Evolutionary conservation across 2,888 invertebrate species (phyloP).

Genomic region (Meghimatium bilineatum): DNA sequence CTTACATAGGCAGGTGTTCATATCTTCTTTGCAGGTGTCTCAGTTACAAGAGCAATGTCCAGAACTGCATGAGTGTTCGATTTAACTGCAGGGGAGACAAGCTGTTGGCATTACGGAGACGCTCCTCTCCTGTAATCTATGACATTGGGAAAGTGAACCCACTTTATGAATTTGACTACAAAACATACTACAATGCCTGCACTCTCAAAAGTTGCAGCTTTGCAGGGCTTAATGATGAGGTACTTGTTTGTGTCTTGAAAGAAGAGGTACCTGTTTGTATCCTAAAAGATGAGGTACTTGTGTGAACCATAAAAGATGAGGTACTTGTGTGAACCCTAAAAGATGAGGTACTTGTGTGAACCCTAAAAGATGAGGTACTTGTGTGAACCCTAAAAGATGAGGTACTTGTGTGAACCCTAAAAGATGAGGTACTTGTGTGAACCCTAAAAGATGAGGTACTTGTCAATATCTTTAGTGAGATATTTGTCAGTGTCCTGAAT

Average conservation of each 20-base stretch:
- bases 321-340: too few relatives aligned
- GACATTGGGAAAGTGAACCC: constrained; percentile 83
- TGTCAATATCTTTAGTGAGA: too few relatives aligned
- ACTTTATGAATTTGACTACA: constrained; percentile 91
- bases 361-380: too few relatives aligned
- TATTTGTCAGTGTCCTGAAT: too few relatives aligned
- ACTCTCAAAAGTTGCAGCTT: constrained; percentile 98
- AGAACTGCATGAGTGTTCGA: constrained; percentile 89
- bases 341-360: too few relatives aligned
- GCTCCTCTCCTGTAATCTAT: constrained; percentile 91
- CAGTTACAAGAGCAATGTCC: constrained; percentile 49
- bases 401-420: too few relatives aligned
- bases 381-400: too few relatives aligned
- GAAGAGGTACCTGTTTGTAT: too few relatives aligned
- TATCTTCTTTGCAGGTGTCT: constrained; percentile 17
- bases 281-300: neutral
- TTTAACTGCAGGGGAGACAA: constrained; percentile 88
- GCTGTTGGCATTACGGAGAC: constrained; percentile 88
- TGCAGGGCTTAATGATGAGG: constrained; percentile 89
- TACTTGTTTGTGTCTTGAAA: constrained; percentile 39
- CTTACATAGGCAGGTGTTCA: neutral
- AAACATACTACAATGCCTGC: constrained; percentile 94
- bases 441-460: too few relatives aligned
- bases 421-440: too few relatives aligned
- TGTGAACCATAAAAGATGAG: too few relatives aligned